Conservation (phyloP, 2,797 vertebrate species). For the Rhynchotus rufescens region DNA sequence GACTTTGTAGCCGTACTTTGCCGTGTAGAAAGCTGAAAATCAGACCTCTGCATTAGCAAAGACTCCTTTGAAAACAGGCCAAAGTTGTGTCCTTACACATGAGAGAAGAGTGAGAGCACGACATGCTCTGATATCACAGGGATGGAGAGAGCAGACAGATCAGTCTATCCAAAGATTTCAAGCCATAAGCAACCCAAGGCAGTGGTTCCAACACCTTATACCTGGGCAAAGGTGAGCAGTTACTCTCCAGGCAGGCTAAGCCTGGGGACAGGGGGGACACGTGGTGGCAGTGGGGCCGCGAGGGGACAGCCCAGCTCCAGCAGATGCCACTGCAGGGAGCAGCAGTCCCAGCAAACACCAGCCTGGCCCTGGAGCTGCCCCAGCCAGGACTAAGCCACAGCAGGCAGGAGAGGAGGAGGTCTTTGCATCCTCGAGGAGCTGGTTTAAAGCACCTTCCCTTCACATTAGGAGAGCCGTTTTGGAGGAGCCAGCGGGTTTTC, state of each 20-base stretch:
- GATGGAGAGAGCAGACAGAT: neutral
- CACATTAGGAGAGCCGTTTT: rapidly evolving
- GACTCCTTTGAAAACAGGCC: neutral
- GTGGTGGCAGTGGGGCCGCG: neutral
- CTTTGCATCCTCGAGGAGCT: neutral
- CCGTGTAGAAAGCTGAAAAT: conserved; percentile 86
- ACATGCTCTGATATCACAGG: neutral
- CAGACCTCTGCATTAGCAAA: neutral
- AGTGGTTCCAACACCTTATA: neutral
- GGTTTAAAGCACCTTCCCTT: neutral
- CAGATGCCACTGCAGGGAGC: conserved; percentile 6
- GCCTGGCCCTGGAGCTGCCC: too few relatives aligned
- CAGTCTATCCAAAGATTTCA: neutral
- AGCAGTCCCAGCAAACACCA: neutral
- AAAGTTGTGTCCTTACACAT: rapidly evolving
- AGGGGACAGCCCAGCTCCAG: neutral
- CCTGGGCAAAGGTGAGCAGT: neutral
- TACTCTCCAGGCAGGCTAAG: neutral
- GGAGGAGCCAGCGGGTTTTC: neutral
- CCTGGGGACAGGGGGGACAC: neutral
- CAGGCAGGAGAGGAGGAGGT: neutral
- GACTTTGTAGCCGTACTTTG: conserved; percentile 86
- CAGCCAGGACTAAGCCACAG: too few relatives aligned
- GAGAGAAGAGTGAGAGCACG: rapidly evolving
- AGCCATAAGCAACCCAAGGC: neutral